Base-by-base conservation (phyloP, 2,797 vertebrate species). In the Arnoldichthys spilopterus region DNA sequence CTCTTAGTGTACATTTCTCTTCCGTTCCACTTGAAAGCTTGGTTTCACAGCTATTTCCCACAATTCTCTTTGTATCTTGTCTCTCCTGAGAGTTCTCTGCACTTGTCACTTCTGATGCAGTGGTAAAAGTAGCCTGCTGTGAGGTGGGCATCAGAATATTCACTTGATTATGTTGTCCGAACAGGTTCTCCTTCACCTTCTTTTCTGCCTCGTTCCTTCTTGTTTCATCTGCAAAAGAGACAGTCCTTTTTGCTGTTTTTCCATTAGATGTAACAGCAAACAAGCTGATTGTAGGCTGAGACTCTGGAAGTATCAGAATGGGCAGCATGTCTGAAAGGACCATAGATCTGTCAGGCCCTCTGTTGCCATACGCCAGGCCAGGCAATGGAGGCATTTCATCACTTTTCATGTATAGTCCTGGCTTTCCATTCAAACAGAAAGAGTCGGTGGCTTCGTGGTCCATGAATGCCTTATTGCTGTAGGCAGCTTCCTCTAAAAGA, bases 371-470 rank as follows among this genome's bases (percentile, higher is more conserved):
- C 7, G 12, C 45, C 26, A n/a, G 47, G 28, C 59, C 78, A 8
- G 76, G 11, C 0, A 67, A 66, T 24, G 64, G 66, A 24, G 79
- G 79, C 34, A 77, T 69, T 8, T 89, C 90, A 4, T 79, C 82
- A 77, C 51, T 90, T 76, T 86, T 85, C 37, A 87, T 91, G 82
- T 92, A 91, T 32, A 90, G 15, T 1, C 90, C 90, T 4, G 85
- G 78, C 59, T 74, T 72, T 37, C 89, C 89, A 0, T 82, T 85
- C 20, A 89, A 79, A 53, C 85, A 72, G 15, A 69, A 81, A 1
- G 84, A 77, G 32, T 45, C 62, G 2, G 83, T 72, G 49, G 61
- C 59, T 62, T 88, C 83, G 2, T 76, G 53, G 6, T 86, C 85
- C 9, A 77, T 53, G 72, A 85, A 88, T 7, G 83, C 85, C 81